Conservation (phyloP, 2,113 vertebrate species). For the Crotalus viridis region DNA sequence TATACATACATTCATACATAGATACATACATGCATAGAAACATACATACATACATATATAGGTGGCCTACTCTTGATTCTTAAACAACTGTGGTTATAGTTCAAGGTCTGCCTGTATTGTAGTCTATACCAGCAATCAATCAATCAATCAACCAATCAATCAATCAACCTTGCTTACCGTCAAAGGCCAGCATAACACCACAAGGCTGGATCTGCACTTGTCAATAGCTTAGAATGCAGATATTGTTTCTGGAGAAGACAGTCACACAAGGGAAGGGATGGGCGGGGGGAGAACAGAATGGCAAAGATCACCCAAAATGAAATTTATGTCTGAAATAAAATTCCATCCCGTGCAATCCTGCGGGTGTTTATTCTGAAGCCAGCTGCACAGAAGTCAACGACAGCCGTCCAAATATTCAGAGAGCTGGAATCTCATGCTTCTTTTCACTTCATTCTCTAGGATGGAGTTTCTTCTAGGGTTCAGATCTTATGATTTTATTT, state of each 20-base stretch:
- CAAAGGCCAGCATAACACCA: not conserved
- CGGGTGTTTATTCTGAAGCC: not conserved
- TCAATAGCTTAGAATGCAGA: not conserved
- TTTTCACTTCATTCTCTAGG: constrained; percentile 27
- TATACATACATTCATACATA: no score
- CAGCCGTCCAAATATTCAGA: not conserved
- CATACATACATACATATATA: no score
- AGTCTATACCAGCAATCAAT: not conserved
- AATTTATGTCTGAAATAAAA: not conserved
- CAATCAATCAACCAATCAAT: no score
- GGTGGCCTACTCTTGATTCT: no score
- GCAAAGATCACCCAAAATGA: not conserved
- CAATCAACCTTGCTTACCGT: not conserved
- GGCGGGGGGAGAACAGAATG: no score
- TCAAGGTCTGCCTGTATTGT: not conserved
- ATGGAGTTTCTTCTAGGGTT: constrained; percentile 37
- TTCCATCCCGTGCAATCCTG: no score
- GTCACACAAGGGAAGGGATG: not conserved
- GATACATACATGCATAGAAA: no score
- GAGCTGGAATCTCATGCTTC: not conserved
- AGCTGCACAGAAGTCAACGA: not conserved
- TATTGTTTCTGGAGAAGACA: not conserved
- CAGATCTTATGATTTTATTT: not conserved
- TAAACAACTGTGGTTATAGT: not conserved
- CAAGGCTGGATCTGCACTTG: not conserved